Base-by-base conservation (phyloP, 2,113 vertebrate genomes). In the Gallinago jamesoni region DNA sequence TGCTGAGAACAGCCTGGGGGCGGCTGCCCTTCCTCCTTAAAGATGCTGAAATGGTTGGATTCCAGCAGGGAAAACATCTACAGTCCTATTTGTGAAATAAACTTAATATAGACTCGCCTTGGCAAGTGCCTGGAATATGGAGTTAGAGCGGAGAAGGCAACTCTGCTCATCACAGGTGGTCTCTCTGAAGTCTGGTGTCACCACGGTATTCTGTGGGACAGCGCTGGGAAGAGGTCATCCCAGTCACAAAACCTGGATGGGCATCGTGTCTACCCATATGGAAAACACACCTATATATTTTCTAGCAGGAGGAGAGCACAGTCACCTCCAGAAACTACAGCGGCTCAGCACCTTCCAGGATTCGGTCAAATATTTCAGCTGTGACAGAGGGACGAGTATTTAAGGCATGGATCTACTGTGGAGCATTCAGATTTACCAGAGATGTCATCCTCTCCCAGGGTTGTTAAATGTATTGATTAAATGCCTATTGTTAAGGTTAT, bases 381-480 rank as follows among this genome's bases (percentile, higher is more conserved):
- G 35, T 72, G 73, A 82, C 64, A 53, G 62, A 78, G 6, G 45
- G 24, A 68, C 75, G 57, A 93, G 94, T 96, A 87, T 76, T 95
- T 94, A 96, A 95, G 77, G 57, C 52, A 78, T 13, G 48, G 86
- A 89, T 89, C 92, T 84, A 48, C 47, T 66, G 27, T 6, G 12
- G 28, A 90, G n/a, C 66, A 17, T 48, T 84, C 88, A 92, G 90
- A 90, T 87, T 92, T 92, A 94, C 56, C 90, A 90, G 85, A 80
- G 50, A 60, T 89, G 56, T 68, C 86, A 87, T 76, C 60, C 25
- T 30, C 45, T 95, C 10, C 35, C 10, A 64, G 20, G 33, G 69
- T 50, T 93, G 59, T 95, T 95, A 96, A 91, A 92, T 24, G 27
- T 84, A 92, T 87, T 95, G 95, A 96, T 95, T 92, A 90, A 97